Evolutionary conservation across 1,140 invertebrate species (phyloP).

Genomic region (Manduca sexta): DNA sequence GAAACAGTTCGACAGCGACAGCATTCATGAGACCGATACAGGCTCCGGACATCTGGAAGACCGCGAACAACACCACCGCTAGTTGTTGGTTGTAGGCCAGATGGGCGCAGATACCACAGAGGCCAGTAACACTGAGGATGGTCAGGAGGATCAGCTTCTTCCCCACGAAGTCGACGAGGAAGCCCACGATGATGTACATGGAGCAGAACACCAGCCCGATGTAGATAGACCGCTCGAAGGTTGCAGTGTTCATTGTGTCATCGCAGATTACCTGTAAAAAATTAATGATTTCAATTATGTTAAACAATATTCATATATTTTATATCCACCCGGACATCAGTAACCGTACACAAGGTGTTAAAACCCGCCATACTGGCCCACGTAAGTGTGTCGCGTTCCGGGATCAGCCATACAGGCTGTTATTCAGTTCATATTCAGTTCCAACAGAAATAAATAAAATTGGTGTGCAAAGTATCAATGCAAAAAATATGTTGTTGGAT

Average conservation of each 20-base stretch:
- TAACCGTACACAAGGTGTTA: no score
- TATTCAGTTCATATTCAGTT: no score
- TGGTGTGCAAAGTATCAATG: no score
- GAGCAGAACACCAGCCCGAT: slow-evolving; percentile 62
- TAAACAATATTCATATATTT: no score
- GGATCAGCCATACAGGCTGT: no score
- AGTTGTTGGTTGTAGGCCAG: slow-evolving; percentile 37
- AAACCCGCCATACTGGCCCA: no score
- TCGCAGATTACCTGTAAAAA: slow-evolving; percentile 34
- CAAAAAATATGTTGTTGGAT: no score
- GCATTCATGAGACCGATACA: slow-evolving; percentile 67
- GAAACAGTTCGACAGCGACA: slow-evolving; percentile 61
- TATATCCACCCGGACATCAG: no score
- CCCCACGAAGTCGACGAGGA: slow-evolving; percentile 57
- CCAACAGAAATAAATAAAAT: no score
- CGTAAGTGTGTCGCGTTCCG: no score
- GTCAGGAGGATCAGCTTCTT: slow-evolving; percentile 56
- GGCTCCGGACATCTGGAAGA: slow-evolving; percentile 63
- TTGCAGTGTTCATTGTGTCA: slow-evolving; percentile 54
- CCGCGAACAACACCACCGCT: slow-evolving; percentile 51
- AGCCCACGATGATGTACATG: slow-evolving; percentile 61
- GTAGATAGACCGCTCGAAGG: slow-evolving; percentile 61
- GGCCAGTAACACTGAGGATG: slow-evolving; percentile 37
- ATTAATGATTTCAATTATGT: neutral
- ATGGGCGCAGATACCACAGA: slow-evolving; percentile 43